A percentile compares a stretch with the other conserved stretches of the same genome.
Conservation (phyloP, 1,140 invertebrate genomes). For the Pissodes strobi region DNA sequence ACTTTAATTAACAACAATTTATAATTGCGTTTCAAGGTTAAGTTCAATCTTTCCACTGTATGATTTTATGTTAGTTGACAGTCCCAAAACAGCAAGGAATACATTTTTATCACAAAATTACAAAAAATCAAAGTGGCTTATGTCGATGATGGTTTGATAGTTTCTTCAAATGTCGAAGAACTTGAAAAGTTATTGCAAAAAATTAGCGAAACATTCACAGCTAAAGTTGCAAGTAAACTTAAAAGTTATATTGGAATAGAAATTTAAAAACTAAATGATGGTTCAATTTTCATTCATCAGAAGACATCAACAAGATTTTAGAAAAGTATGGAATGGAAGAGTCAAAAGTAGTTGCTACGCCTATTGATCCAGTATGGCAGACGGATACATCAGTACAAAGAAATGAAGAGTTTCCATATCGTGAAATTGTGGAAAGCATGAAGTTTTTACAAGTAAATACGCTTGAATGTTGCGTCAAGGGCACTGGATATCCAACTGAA, state of each 20-base stretch:
- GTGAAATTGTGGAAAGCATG: neutral
- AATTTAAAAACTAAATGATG: neutral
- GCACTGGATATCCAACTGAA: conserved; percentile 53
- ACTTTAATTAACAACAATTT: no score
- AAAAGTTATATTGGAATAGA: neutral
- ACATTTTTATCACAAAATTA: no score
- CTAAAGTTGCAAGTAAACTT: neutral
- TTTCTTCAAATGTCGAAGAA: conserved; percentile 8
- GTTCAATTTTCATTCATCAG: no score
- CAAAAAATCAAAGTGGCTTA: no score
- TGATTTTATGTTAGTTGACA: no score
- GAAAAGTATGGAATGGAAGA: neutral
- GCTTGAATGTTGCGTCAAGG: conserved; percentile 21
- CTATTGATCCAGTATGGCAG: neutral
- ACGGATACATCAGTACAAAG: neutral
- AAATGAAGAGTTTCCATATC: conserved; percentile 5
- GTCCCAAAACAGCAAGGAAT: no score
- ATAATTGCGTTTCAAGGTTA: no score
- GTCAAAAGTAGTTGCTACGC: neutral
- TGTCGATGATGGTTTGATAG: conserved; percentile 58
- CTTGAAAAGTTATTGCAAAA: conserved; percentile 16
- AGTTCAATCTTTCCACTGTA: no score
- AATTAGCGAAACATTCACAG: conserved; percentile 24
- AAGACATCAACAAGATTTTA: conserved; percentile 2
- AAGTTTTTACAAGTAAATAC: conserved; percentile 2